phyloP scores from a whole-genome alignment of 2,113 vertebrate species.

The Rallus limicola region DNA sequence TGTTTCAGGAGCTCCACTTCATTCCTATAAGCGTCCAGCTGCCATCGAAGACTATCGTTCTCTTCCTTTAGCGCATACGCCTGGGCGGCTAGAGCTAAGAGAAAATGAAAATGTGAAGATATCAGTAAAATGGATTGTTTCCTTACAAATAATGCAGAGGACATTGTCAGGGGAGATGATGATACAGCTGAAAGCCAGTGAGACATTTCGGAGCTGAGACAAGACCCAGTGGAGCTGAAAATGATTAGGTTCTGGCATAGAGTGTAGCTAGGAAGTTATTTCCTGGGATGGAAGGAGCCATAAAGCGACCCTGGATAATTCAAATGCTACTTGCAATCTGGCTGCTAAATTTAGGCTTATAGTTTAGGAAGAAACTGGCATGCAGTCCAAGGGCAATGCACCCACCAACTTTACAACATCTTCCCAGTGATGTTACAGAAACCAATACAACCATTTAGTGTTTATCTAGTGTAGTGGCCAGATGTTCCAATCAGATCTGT shows the following conservation, averaged over 20 bases:
- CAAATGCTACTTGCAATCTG: constrained; percentile 38
- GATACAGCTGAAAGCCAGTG: not conserved
- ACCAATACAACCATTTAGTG: not conserved
- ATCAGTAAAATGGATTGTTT: not conserved
- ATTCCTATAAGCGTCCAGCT: constrained; percentile 93
- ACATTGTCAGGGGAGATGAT: constrained; percentile 2
- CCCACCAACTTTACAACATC: not conserved
- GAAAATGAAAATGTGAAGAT: constrained; percentile 22
- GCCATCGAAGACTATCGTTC: constrained; percentile 96
- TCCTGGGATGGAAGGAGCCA: constrained; percentile 12
- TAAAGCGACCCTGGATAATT: constrained; percentile 43
- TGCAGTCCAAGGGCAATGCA: not conserved
- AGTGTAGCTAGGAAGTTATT: constrained; percentile 32
- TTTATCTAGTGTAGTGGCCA: not conserved
- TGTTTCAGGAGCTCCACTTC: constrained; percentile 94
- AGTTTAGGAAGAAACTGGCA: constrained; percentile 14
- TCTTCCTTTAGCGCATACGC: constrained; percentile 89
- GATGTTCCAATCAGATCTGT: not conserved
- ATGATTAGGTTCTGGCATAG: constrained; percentile 38
- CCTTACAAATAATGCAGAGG: not conserved
- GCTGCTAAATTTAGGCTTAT: constrained; percentile 37
- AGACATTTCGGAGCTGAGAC: not conserved
- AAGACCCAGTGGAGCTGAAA: constrained; percentile 59
- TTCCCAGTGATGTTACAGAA: not conserved
- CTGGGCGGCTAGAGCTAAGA: constrained; percentile 84